Evolutionary conservation across 2,888 invertebrate genomes (phyloP).

Genomic region (Neelides folsomi): DNA sequence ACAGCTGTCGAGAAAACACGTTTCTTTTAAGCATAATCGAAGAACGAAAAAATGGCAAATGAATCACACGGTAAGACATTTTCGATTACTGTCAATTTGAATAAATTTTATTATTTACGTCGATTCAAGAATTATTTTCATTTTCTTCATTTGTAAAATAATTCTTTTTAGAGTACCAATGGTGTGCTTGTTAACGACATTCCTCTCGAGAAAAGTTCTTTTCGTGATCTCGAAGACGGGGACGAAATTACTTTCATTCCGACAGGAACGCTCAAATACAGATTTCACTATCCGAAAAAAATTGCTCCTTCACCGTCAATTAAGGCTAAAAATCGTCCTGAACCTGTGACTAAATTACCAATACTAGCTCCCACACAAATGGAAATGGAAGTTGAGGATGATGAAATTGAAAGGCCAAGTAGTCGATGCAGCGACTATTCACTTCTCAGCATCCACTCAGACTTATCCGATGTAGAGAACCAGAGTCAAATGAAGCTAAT

Average conservation of each 20-base stretch:
- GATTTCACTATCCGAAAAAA: conserved; percentile 9
- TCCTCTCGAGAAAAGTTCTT: conserved; percentile 12
- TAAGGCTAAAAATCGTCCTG: too few relatives aligned
- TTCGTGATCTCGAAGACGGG: conserved; percentile 11
- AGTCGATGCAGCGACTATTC: neutral
- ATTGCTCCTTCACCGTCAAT: too few relatives aligned
- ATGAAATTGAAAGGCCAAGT: neutral
- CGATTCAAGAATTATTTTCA: too few relatives aligned
- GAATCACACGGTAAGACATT: conserved; percentile 18
- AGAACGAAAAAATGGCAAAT: conserved; percentile 14
- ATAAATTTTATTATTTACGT: too few relatives aligned
- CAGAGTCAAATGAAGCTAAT: too few relatives aligned
- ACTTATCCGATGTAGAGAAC: too few relatives aligned
- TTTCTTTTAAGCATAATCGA: conserved; percentile 13
- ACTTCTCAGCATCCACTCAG: neutral
- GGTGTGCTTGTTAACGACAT: conserved; percentile 20
- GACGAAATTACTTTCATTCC: conserved; percentile 26
- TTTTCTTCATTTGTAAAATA: neutral
- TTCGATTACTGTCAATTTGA: neutral
- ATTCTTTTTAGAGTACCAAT: conserved; percentile 25
- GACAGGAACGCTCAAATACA: conserved; percentile 22
- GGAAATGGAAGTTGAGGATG: neutral
- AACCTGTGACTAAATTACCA: too few relatives aligned
- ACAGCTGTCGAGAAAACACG: conserved; percentile 25
- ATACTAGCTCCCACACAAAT: neutral